A percentile compares a stretch with the other conserved stretches of the same genome.
Conservation (phyloP, 2,113 vertebrate species). For the Sturnus vulgaris region DNA sequence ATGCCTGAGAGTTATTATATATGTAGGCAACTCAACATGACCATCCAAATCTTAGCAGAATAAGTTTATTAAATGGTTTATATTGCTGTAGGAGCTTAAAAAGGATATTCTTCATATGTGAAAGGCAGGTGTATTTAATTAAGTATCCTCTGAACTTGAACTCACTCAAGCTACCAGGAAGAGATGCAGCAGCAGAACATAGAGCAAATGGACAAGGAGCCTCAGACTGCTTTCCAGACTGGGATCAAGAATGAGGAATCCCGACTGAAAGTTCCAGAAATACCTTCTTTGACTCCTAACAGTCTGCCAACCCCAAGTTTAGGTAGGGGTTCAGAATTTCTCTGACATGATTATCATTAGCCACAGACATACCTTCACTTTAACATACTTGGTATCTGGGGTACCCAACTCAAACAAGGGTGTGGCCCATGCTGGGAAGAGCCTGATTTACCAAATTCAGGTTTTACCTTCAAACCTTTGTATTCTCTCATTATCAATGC, state of each 20-base stretch:
- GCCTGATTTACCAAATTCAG: neutral
- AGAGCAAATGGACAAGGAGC: neutral
- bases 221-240: neutral
- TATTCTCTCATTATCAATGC: neutral
- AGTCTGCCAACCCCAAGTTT: neutral
- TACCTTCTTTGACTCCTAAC: neutral
- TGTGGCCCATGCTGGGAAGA: neutral
- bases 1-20: neutral
- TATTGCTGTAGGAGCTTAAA: neutral
- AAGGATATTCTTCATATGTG: neutral
- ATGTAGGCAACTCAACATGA: neutral
- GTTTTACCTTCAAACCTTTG: neutral
- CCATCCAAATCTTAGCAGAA: neutral
- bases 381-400: neutral
- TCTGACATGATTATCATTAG: neutral
- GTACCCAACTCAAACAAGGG: neutral
- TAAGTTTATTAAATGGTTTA: neutral
- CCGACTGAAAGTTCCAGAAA: neutral
- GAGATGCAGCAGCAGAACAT: neutral
- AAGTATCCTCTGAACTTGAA: neutral
- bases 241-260: neutral
- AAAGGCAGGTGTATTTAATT: neutral
- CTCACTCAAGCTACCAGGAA: neutral
- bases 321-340: neutral
- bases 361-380: neutral